Evolutionary conservation across 2,888 invertebrate genomes (phyloP).

Genomic region (Bedellia somnulentella): DNA sequence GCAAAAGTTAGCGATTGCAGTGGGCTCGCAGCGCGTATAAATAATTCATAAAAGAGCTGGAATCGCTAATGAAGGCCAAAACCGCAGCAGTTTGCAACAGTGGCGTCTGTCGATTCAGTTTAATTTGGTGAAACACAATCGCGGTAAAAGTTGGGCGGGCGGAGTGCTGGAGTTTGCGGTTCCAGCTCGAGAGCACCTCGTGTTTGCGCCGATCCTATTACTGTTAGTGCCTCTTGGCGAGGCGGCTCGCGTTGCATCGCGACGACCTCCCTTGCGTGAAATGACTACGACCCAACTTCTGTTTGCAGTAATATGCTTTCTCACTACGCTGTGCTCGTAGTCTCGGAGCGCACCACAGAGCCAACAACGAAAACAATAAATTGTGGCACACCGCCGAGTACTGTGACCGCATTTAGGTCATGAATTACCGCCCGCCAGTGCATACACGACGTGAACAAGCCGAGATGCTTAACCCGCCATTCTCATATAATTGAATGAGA

Average conservation of each 20-base stretch:
- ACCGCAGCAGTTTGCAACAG: constrained; percentile 22
- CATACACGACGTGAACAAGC: no score
- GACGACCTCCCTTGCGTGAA: not conserved
- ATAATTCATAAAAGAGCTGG: constrained; percentile 48
- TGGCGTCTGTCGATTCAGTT: constrained; percentile 14
- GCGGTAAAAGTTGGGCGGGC: constrained; percentile 20
- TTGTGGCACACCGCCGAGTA: constrained; percentile 19
- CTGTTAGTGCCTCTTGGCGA: not conserved
- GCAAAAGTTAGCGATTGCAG: constrained; percentile 27
- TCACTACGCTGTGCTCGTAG: no score
- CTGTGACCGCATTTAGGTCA: constrained; percentile 33
- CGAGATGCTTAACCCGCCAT: no score
- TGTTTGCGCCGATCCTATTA: no score
- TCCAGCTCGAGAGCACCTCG: constrained; percentile 1
- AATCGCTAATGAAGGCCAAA: constrained; percentile 42
- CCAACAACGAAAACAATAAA: constrained; percentile 44
- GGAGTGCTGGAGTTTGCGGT: constrained; percentile 10
- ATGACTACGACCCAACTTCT: no score
- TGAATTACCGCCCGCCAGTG: no score
- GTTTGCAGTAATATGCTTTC: no score
- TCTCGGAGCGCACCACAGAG: no score
- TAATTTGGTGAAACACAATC: constrained; percentile 21
- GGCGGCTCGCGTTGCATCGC: no score
- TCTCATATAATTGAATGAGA: constrained; percentile 4
- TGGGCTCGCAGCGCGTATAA: constrained; percentile 20